Conservation (phyloP, 1,140 invertebrate species). For the Eumaeus atala region DNA sequence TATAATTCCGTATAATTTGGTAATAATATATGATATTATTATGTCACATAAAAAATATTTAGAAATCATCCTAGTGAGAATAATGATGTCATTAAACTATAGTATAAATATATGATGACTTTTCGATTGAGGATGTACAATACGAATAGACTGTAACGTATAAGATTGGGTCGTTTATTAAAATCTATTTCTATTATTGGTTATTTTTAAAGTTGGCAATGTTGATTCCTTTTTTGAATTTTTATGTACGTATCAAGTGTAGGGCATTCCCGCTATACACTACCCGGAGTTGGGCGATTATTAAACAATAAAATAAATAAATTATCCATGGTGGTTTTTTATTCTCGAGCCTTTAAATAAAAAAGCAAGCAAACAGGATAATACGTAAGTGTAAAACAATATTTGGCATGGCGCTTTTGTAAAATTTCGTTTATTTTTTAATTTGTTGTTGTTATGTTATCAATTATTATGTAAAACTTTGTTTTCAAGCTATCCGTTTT, state of each 20-base stretch:
- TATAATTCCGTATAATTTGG: neutral
- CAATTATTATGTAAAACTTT: too few relatives aligned
- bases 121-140: constrained; percentile 67
- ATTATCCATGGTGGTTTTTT: constrained; percentile 35
- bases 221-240: constrained; percentile 67
- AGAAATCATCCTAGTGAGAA: constrained; percentile 44
- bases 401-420: constrained; percentile 20
- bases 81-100: constrained; percentile 40
- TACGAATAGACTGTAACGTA: constrained; percentile 67
- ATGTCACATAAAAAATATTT: constrained; percentile 38
- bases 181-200: constrained; percentile 35
- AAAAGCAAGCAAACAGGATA: constrained; percentile 39
- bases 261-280: constrained; percentile 54
- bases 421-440: neutral
- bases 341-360: constrained; percentile 25
- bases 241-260: constrained; percentile 61
- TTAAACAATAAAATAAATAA: constrained; percentile 66
- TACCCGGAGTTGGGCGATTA: constrained; percentile 48
- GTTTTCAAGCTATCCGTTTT: too few relatives aligned
- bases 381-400: constrained; percentile 38
- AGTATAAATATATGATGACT: constrained; percentile 51
- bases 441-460: neutral
- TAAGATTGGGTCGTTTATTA: constrained; percentile 39
- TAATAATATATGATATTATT: constrained; percentile 32
- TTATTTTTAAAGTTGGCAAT: constrained; percentile 55